Conservation (phyloP, 2,113 vertebrate genomes). For the Colossoma macropomum region DNA sequence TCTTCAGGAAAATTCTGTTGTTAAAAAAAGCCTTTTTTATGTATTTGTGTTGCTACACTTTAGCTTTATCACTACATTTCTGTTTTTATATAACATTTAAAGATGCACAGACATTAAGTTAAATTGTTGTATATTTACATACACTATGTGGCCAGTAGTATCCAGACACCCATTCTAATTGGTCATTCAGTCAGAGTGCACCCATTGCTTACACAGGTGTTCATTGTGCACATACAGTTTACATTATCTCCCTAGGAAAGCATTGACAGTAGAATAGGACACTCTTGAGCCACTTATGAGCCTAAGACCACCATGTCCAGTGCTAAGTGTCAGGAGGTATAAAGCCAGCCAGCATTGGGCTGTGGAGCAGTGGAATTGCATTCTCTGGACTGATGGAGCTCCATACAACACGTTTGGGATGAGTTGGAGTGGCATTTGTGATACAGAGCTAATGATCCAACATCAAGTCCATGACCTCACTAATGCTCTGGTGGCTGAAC, state of each 20-base stretch:
- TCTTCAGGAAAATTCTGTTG: conserved; percentile 17
- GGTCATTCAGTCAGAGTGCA: no score
- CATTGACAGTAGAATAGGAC: neutral
- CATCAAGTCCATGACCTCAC: neutral
- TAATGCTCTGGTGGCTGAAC: neutral
- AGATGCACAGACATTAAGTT: neutral
- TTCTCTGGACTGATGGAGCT: neutral
- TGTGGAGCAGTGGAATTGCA: neutral
- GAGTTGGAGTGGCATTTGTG: neutral
- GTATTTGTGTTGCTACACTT: neutral
- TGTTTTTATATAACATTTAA: neutral
- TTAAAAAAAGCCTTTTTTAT: neutral
- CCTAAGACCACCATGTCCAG: neutral
- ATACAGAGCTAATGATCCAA: no score
- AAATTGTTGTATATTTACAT: neutral
- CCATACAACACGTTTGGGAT: no score
- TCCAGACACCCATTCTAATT: neutral
- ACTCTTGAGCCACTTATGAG: neutral
- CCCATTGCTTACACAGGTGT: no score
- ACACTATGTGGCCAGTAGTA: neutral
- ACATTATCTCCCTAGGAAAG: neutral
- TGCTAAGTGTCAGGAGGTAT: neutral
- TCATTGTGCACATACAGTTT: neutral
- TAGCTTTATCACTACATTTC: neutral
- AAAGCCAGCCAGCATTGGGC: neutral